These are phyloP conservation scores for Centropus unirufus DNA, from an alignment of 2,113 vertebrate genomes.

Conservation along the genomic window DNA sequence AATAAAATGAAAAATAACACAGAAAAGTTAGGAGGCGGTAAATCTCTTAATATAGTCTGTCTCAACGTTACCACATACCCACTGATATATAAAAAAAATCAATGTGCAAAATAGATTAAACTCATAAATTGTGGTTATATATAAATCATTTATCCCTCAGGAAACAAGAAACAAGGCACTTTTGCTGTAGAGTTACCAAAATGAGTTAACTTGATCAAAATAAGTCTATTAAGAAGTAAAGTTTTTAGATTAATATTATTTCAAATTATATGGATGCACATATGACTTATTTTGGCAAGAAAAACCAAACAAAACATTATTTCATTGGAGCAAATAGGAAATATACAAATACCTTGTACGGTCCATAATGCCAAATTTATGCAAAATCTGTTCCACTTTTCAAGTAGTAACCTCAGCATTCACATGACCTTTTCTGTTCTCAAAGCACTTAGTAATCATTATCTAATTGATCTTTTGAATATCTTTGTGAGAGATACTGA, in stretches of 20 bases:
- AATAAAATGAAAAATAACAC: neutral
- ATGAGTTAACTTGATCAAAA: neutral
- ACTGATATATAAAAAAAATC: neutral
- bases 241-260: neutral
- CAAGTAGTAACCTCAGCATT: neutral
- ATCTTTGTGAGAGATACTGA: neutral
- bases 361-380: neutral
- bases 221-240: neutral
- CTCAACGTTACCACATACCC: neutral
- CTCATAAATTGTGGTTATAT: neutral
- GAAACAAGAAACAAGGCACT: neutral
- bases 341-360: neutral
- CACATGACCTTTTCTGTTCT: neutral
- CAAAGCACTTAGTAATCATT: neutral
- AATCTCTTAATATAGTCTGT: neutral
- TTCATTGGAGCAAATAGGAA: neutral
- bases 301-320: neutral
- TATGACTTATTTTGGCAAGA: neutral
- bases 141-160: neutral
- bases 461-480: neutral
- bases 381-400: neutral
- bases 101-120: neutral
- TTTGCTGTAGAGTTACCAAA: neutral
- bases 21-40: neutral
- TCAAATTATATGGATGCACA: neutral